Evolutionary conservation across 2,888 invertebrate genomes (phyloP).

Genomic region (Minunthozetes semirufus): DNA sequence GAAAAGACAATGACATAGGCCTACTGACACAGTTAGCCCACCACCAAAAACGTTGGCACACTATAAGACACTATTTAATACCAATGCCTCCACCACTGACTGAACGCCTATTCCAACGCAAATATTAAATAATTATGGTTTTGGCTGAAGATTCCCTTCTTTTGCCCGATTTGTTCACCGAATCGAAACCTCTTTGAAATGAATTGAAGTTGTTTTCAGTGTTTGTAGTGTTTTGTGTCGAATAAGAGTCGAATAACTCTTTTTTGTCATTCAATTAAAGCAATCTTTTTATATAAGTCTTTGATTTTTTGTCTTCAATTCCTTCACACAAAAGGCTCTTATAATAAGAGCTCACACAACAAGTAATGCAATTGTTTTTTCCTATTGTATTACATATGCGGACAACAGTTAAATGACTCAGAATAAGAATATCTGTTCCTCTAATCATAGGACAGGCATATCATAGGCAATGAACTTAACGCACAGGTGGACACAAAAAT

Average conservation of each 20-base stretch:
- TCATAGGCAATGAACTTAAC: conserved; percentile 25
- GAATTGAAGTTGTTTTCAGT: background rate
- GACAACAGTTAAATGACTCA: too few relatives aligned
- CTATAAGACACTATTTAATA: background rate
- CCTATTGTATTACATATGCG: too few relatives aligned
- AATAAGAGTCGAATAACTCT: background rate
- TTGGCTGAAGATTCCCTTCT: conserved; percentile 6
- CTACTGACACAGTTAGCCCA: conserved; percentile 12
- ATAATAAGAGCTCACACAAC: too few relatives aligned
- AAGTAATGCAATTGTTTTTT: too few relatives aligned
- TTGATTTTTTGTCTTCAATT: too few relatives aligned
- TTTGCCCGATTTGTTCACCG: conserved; percentile 12
- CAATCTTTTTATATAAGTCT: too few relatives aligned
- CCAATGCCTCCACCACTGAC: background rate
- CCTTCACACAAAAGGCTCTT: too few relatives aligned
- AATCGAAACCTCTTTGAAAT: background rate
- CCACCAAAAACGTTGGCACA: background rate
- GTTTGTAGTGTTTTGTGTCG: too few relatives aligned
- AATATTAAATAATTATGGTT: background rate
- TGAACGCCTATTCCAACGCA: background rate
- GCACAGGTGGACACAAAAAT: background rate
- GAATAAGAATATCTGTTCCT: too few relatives aligned
- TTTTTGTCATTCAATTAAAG: background rate
- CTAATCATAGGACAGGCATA: too few relatives aligned
- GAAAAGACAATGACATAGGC: conserved; percentile 28